Percentiles rank a stretch among this genome's conserved stretches.
These are phyloP conservation scores for Venturia canescens DNA, from an alignment of 1,140 invertebrate species.

Conservation along the genomic window DNA sequence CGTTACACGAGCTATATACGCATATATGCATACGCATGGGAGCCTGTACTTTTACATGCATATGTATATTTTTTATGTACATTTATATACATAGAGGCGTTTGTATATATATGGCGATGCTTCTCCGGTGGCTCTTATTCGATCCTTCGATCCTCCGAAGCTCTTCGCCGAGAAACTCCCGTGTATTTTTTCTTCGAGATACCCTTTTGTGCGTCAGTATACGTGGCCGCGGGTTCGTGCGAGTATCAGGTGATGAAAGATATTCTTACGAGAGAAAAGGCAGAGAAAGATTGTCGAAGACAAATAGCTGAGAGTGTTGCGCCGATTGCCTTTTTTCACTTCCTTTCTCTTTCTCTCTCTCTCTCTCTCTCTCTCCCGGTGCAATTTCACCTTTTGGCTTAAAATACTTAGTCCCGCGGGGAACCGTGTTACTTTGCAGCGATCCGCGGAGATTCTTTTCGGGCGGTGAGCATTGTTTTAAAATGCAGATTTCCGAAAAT, in stretches of 20 bases:
- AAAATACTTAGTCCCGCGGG: too few relatives aligned
- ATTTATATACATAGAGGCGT: background rate
- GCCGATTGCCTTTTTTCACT: background rate
- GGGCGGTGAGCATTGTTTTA: too few relatives aligned
- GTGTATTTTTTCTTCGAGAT: background rate
- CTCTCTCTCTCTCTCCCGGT: background rate
- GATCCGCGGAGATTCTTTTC: too few relatives aligned
- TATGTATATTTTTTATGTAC: background rate
- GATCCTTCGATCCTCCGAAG: slow-evolving; percentile 1
- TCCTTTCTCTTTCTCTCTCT: too few relatives aligned
- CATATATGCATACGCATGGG: background rate
- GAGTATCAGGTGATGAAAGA: slow-evolving; percentile 17
- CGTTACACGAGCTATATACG: slow-evolving; percentile 25
- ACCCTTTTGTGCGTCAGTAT: background rate
- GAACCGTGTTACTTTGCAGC: too few relatives aligned
- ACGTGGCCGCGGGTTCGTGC: background rate
- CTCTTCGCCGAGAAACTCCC: background rate
- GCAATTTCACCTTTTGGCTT: too few relatives aligned
- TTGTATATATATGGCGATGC: slow-evolving; percentile 1
- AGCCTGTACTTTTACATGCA: too few relatives aligned
- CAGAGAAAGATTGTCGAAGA: slow-evolving; percentile 8
- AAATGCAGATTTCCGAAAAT: too few relatives aligned
- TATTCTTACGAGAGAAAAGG: background rate
- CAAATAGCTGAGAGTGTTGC: slow-evolving; percentile 7
- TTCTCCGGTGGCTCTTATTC: slow-evolving; percentile 21